phyloP scores from a whole-genome alignment of 2,888 invertebrate genomes.

The Aphidoletes aphidimyza region DNA sequence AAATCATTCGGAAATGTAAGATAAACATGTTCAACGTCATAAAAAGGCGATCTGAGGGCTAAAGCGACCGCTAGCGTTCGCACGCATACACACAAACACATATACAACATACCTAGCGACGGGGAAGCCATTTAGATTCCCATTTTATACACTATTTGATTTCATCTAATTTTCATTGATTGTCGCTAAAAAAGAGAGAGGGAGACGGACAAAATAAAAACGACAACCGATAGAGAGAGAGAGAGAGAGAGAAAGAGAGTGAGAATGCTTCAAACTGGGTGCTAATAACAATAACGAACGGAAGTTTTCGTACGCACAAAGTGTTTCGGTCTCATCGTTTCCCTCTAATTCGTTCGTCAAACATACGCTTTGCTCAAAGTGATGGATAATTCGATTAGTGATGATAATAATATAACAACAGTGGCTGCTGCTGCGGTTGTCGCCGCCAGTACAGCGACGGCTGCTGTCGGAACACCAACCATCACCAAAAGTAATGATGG shows the following conservation, averaged over 20 bases:
- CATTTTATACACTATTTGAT: conserved; percentile 45
- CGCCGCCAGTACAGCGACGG: background rate
- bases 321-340: background rate
- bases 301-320: background rate
- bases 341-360: background rate
- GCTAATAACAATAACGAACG: conserved; percentile 31
- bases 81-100: no score
- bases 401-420: conserved; percentile 32
- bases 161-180: conserved; percentile 25
- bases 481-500: conserved; percentile 31
- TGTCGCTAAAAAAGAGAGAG: background rate
- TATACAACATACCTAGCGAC: background rate
- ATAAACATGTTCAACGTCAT: conserved; percentile 25
- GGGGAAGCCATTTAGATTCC: conserved; percentile 35
- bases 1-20: conserved; percentile 25
- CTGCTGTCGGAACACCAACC: background rate
- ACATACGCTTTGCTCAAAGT: conserved; percentile 47
- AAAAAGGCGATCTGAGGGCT: background rate
- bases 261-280: conserved; percentile 1
- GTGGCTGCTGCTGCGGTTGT: conserved; percentile 29
- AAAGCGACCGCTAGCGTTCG: no score
- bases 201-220: background rate
- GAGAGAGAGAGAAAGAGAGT: background rate
- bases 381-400: conserved; percentile 51
- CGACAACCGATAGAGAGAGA: background rate